Base-by-base conservation (phyloP, 2,797 vertebrate species). In the Hybognathus amarus region DNA sequence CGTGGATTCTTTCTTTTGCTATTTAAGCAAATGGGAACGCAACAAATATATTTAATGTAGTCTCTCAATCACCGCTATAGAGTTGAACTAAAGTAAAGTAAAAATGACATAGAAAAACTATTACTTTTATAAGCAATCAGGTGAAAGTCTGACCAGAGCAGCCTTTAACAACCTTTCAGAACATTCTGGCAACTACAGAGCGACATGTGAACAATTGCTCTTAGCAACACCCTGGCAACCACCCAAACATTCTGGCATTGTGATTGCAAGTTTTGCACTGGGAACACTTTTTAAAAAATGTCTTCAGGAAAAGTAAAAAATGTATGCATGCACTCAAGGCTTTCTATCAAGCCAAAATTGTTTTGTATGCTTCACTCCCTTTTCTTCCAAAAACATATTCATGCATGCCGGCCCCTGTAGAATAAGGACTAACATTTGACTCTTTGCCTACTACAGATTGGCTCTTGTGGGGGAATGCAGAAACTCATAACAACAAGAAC, bases 361-460 rank as follows among this genome's bases (percentile, higher is more conserved):
- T 69, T 40, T 69, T 56, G 77, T 27, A 79, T 38, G 77, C 47
- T 79, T 68, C 22, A 38, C 77, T 79, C 47, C 47, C 22, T 52
- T 54, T 3, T 67, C 50, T 18, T 50, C 45, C 11, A 22, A 59
- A 80, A 42, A 27, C 33, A 59, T 42, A 69, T 30, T 67, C 13
- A 52, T 30, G 17, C 22, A 80, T 8, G 4, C 38, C 50, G 30
- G 18, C n/a, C 36, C 78, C 33, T 70, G 66, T 80, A 17, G 67
- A 59, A 61, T 59, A 45, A 20, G 6, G 6, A 68, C 13, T 79
- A 67, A 12, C 36, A 70, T 61, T 61, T 69, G 33, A 69, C 64
- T 56, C 50, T 69, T 80, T 80, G 52, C 52, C 67, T 42, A 45
- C n/a, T 80, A n/a, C 24, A 45, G 17, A 70, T 56, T 80, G 52